Percentiles rank a stretch among this genome's conserved stretches.
phyloP scores from a whole-genome alignment of 2,888 invertebrate genomes.

The Spodoptera picta region DNA sequence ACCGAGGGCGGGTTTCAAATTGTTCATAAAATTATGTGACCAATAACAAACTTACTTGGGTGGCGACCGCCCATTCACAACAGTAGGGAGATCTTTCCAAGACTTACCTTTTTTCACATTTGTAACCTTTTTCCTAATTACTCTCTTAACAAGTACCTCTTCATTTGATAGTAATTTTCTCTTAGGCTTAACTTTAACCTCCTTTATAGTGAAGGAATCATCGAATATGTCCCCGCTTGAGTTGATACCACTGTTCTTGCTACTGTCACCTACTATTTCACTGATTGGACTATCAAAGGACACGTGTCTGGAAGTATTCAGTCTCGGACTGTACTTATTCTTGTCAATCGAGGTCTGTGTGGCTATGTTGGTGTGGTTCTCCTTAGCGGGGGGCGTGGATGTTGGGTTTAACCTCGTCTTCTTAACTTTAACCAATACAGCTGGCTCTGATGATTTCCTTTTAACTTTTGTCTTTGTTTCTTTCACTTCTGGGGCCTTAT shows the following conservation, averaged over 20 bases:
- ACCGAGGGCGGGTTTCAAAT: slow-evolving; percentile 18
- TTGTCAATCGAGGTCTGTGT: slow-evolving; percentile 81
- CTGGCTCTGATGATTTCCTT: slow-evolving; percentile 77
- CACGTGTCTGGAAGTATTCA: slow-evolving; percentile 67
- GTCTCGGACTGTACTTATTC: slow-evolving; percentile 62
- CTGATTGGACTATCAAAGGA: slow-evolving; percentile 80
- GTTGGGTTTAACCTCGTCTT: slow-evolving; percentile 74
- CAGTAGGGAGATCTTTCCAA: slow-evolving; percentile 77
- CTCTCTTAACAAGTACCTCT: slow-evolving; percentile 74
- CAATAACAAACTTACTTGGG: slow-evolving; percentile 63
- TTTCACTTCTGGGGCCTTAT: slow-evolving; percentile 67
- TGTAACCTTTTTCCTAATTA: slow-evolving; percentile 77
- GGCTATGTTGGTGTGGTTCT: slow-evolving; percentile 77
- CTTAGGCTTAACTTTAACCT: slow-evolving; percentile 75
- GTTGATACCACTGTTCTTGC: slow-evolving; percentile 60
- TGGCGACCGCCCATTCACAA: slow-evolving; percentile 78
- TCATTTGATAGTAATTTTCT: slow-evolving; percentile 75
- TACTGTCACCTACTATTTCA: slow-evolving; percentile 71
- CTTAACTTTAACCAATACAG: slow-evolving; percentile 72
- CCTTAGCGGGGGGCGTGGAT: slow-evolving; percentile 79
- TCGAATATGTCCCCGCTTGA: slow-evolving; percentile 84
- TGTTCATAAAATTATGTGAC: slow-evolving; percentile 15
- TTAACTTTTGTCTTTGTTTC: slow-evolving; percentile 58
- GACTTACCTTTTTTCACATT: slow-evolving; percentile 72
- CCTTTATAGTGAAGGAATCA: slow-evolving; percentile 77